Percentiles rank a stretch among this genome's conserved stretches.
Evolutionary conservation across 2,113 vertebrate species (phyloP).

Genomic region (Psilopogon haemacephalus): DNA sequence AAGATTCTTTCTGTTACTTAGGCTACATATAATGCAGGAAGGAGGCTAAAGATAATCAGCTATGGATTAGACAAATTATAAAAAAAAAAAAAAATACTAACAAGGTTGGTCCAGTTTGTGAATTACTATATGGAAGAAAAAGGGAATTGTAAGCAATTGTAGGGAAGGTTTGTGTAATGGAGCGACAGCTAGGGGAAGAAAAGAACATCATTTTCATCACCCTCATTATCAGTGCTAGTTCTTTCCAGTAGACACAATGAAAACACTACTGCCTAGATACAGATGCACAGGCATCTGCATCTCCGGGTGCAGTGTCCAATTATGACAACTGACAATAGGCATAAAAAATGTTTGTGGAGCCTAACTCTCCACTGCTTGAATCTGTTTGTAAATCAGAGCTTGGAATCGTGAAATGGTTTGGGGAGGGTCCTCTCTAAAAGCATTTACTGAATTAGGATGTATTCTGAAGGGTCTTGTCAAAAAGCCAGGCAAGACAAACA

Average conservation of each 20-base stretch:
- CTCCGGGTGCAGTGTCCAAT: not conserved
- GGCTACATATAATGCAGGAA: not conserved
- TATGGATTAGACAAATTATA: not conserved
- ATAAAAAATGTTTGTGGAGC: not conserved
- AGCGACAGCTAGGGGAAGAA: not conserved
- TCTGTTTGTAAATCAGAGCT: not conserved
- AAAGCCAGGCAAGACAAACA: not conserved
- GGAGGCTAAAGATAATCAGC: not conserved
- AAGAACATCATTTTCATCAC: not conserved
- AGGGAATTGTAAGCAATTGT: accelerated
- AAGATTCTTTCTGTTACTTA: not conserved
- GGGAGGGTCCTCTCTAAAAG: not conserved
- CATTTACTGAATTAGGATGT: not conserved
- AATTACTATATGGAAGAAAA: not conserved
- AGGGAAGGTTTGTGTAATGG: not conserved
- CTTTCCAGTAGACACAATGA: not conserved
- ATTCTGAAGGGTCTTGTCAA: no score
- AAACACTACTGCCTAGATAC: not conserved
- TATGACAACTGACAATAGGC: not conserved
- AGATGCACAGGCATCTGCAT: not conserved
- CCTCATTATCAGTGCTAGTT: not conserved
- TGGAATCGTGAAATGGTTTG: not conserved
- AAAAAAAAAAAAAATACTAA: not conserved
- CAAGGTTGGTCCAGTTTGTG: not conserved
- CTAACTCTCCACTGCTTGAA: not conserved